Conservation (phyloP, 2,113 vertebrate genomes). For the Esox niger region DNA sequence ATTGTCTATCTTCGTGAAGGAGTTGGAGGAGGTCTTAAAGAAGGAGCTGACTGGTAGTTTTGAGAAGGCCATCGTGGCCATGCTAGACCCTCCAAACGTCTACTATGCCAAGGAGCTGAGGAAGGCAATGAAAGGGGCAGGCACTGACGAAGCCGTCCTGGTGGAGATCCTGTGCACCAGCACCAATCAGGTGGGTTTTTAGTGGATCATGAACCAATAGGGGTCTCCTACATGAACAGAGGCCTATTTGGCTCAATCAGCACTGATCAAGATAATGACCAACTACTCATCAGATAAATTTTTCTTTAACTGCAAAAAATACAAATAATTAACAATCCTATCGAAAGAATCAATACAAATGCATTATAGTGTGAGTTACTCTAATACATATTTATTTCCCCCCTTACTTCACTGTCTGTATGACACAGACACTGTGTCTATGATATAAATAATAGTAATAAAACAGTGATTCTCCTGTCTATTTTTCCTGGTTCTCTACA, state of each 20-base stretch:
- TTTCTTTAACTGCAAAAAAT: too few species aligned
- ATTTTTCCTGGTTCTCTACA: constrained; percentile 31
- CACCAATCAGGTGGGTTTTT: constrained; percentile 71
- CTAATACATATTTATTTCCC: too few species aligned
- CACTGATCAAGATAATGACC: too few species aligned
- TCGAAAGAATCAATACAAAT: too few species aligned
- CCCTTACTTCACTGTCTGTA: background rate
- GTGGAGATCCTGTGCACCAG: constrained; percentile 89
- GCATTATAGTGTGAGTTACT: too few species aligned
- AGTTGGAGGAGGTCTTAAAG: constrained; percentile 85
- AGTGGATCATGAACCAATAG: background rate
- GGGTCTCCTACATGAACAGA: background rate
- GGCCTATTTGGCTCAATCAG: background rate
- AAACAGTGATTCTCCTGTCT: background rate
- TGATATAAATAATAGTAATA: background rate
- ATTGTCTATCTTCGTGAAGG: constrained; percentile 65
- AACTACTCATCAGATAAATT: too few species aligned
- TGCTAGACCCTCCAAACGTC: constrained; percentile 81
- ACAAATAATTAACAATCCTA: too few species aligned
- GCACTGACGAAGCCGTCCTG: constrained; percentile 83
- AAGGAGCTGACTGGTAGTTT: constrained; percentile 88
- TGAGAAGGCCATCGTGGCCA: constrained; percentile 81
- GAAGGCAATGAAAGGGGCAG: constrained; percentile 86
- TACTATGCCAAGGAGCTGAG: constrained; percentile 80
- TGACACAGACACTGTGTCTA: too few species aligned